phyloP scores from a whole-genome alignment of 2,797 vertebrate genomes.

The Peromyscus nudipes region DNA sequence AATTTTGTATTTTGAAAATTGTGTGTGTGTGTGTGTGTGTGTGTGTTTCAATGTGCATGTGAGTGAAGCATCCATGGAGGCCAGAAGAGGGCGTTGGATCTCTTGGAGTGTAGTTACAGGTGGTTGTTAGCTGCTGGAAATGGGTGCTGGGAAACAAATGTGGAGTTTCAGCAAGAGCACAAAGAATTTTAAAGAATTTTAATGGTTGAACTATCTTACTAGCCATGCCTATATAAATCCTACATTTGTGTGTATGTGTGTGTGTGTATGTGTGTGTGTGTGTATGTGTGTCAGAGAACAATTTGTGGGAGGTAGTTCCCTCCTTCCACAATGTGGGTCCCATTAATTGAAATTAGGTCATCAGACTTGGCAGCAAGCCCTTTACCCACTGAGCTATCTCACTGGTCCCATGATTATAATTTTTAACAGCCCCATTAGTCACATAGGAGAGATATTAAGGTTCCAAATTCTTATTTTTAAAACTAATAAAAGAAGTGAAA shows the following conservation, averaged over 20 bases:
- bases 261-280: not conserved
- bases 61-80: not conserved
- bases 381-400: not conserved
- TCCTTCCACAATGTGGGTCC: not conserved
- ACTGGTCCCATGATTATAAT: not conserved
- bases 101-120: not conserved
- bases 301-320: not conserved
- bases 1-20: not conserved
- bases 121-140: not conserved
- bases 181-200: not conserved
- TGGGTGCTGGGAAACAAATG: not conserved
- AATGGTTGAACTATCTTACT: not conserved
- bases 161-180: not conserved
- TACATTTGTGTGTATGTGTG: not conserved
- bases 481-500: conserved; percentile 16
- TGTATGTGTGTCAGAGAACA: not conserved
- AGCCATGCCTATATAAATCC: not conserved
- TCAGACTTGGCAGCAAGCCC: not conserved
- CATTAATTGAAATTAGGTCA: not conserved
- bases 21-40: not conserved
- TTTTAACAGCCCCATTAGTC: not conserved
- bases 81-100: not conserved
- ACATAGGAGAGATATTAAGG: not conserved
- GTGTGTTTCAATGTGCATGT: not conserved
- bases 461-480: conserved; percentile 55